Evolutionary conservation across 2,888 invertebrate species (phyloP).

Genomic region (Pollenia labialis): DNA sequence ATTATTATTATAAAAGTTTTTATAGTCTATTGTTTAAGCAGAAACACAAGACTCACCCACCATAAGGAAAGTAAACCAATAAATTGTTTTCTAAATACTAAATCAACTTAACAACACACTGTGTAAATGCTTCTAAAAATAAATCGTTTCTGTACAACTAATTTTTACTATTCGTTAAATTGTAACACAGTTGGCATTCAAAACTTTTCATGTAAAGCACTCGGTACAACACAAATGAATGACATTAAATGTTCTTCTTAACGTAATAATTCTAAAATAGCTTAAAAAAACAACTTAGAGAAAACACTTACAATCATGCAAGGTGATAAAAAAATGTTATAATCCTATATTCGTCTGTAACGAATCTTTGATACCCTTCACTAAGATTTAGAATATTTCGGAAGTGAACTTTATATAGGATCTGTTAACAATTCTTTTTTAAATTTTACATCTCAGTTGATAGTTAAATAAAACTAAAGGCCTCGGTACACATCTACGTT

Average conservation of each 20-base stretch:
- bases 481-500: too few species aligned
- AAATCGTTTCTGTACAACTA: neutral
- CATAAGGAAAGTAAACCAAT: too few species aligned
- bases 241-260: constrained; percentile 28
- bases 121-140: neutral
- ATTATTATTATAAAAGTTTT: too few species aligned
- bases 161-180: neutral
- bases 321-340: constrained; percentile 21
- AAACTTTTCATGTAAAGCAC: constrained; percentile 17
- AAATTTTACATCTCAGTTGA: too few species aligned
- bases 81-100: neutral
- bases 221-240: constrained; percentile 37
- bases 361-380: too few species aligned
- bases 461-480: too few species aligned
- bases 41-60: neutral
- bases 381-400: too few species aligned
- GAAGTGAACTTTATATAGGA: too few species aligned
- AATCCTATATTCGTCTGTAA: too few species aligned
- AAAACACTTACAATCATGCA: constrained; percentile 52
- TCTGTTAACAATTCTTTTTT: too few species aligned
- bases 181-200: neutral
- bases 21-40: too few species aligned
- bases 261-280: constrained; percentile 12
- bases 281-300: constrained; percentile 15
- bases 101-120: neutral